Evolutionary conservation across 2,797 vertebrate genomes (phyloP), one percentile per base, ranked within the genome.

Genomic region (Eulemur rubriventer): DNA sequence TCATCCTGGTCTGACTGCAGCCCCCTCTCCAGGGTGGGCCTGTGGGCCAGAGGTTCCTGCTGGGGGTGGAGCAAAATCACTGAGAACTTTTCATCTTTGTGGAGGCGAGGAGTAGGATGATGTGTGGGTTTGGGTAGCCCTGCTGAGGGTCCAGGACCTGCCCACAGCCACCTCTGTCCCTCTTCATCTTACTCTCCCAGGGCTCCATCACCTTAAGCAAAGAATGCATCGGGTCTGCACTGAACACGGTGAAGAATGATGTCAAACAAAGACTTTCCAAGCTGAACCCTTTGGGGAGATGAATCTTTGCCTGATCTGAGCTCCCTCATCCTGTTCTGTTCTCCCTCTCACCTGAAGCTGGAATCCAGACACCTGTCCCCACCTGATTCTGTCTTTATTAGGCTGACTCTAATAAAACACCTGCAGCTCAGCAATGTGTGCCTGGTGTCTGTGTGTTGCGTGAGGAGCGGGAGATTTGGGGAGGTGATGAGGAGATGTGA

Each of bases 191-290:
- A 13, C 33, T 91, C 24, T 61, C 61, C 95, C 52, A 35, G 59
- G 86, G 86, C 0, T 0, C 18, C 22, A 12, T 86, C 35, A 55
- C 3, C 16, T 1, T 0, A 7, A 82, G 81, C 28, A 0, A 5
- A 1, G 12, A 81, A 0, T 90, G 86, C 12, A 0, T 4, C 1
- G 0, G 0, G 1, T n/a, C 28, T 11, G 4, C 48, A 5, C 0
- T 20, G 24, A 1, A 20, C 1, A 2, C 0, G 0, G 0, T 5
- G 12, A 28, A 52, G 61, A 0, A 52, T 3, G 1, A 11, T 1
- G 1, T 10, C 13, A 14, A 9, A 30, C 18, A 26, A 16, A 5
- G 0, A 4, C 3, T 70, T 30, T 78, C 13, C 14, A 65, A 9
- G 4, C 13, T 65, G 46, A 46, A 33, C 26, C 4, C 28, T 67